Conservation (phyloP, 2,888 invertebrate species). For the Leptogaster cylindrica region DNA sequence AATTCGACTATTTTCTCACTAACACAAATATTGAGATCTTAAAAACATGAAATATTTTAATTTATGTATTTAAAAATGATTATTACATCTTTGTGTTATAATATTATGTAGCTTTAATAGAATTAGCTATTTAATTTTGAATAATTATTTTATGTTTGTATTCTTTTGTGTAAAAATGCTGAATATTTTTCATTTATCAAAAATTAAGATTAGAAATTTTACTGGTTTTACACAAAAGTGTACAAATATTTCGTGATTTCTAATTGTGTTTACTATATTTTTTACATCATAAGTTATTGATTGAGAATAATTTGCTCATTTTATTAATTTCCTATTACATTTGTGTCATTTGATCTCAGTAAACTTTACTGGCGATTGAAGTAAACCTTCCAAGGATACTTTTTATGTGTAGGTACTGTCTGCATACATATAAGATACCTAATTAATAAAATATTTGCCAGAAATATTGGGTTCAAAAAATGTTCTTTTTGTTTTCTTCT, state of each 20-base stretch:
- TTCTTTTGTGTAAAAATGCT: no score
- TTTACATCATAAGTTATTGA: not conserved
- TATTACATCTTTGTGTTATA: slow-evolving; percentile 18
- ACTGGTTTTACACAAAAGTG: not conserved
- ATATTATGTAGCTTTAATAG: slow-evolving; percentile 34
- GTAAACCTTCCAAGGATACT: slow-evolving; percentile 9
- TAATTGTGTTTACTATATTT: slow-evolving; percentile 14
- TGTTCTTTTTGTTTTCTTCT: not conserved
- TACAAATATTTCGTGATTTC: slow-evolving; percentile 18
- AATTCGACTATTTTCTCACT: not conserved
- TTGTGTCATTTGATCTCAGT: slow-evolving; percentile 37
- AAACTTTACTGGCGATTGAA: slow-evolving; percentile 19
- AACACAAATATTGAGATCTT: not conserved
- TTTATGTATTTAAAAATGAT: slow-evolving; percentile 14
- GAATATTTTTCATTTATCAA: no score
- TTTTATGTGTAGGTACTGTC: no score
- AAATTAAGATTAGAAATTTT: no score
- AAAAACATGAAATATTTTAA: slow-evolving; percentile 7
- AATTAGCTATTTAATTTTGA: no score
- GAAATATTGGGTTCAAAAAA: slow-evolving; percentile 2
- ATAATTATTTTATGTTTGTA: no score
- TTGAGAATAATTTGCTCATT: slow-evolving; percentile 13
- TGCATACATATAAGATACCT: slow-evolving; percentile 1
- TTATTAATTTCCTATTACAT: not conserved
- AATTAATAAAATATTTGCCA: slow-evolving; percentile 16